Conservation (phyloP, 2,888 invertebrate species). For the Tetragnatha montana region DNA sequence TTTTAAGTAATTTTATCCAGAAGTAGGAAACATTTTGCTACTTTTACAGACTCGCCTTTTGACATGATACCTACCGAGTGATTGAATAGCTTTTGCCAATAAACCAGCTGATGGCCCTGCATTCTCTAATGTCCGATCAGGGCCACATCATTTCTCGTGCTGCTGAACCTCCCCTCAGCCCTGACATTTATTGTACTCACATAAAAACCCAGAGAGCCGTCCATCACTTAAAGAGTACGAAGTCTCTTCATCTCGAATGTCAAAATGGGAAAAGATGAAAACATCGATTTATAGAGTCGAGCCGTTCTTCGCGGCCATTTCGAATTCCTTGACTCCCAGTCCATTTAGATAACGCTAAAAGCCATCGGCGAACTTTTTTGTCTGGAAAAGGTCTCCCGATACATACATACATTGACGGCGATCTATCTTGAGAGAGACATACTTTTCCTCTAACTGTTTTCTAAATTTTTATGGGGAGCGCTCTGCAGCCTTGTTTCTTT, state of each 20-base stretch:
- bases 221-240: conserved; percentile 1
- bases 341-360: conserved; percentile 70
- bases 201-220: background rate
- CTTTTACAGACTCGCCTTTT: too few relatives aligned
- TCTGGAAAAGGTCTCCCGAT: conserved; percentile 43
- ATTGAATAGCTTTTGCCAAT: too few relatives aligned
- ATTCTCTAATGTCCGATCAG: too few relatives aligned
- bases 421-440: conserved; percentile 44
- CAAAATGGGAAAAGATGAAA: conserved; percentile 63
- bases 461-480: conserved; percentile 19
- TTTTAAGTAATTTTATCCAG: too few relatives aligned
- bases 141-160: too few relatives aligned
- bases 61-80: too few relatives aligned
- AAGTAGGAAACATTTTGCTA: too few relatives aligned
- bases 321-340: conserved; percentile 53
- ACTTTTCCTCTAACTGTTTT: conserved; percentile 29
- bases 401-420: conserved; percentile 46
- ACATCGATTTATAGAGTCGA: conserved; percentile 58
- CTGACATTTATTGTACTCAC: background rate
- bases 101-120: too few relatives aligned
- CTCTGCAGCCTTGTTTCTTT: conserved; percentile 24
- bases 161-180: too few relatives aligned
- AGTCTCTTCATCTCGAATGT: conserved; percentile 59
- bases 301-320: conserved; percentile 31
- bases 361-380: conserved; percentile 62